Evolutionary conservation across 1,140 invertebrate genomes (phyloP).

Genomic region (Atta cephalotes): DNA sequence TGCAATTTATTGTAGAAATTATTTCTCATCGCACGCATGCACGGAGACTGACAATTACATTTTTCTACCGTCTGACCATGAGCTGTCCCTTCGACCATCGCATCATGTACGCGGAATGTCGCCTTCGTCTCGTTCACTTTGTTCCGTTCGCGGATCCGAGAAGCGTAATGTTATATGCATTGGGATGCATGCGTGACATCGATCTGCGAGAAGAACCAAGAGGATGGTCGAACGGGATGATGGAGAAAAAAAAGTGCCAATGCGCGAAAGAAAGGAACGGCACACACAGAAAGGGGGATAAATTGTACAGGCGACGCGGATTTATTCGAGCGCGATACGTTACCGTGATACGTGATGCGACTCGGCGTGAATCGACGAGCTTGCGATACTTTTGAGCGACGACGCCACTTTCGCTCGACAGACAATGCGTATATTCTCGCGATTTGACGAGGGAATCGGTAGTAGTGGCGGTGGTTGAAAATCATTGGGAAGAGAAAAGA

Average conservation of each 20-base stretch:
- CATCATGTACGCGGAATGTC: slow-evolving; percentile 14
- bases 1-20: slow-evolving; percentile 66
- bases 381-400: slow-evolving; percentile 55
- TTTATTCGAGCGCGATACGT: slow-evolving; percentile 71
- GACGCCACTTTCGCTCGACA: slow-evolving; percentile 56
- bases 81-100: slow-evolving; percentile 29
- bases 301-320: slow-evolving; percentile 68
- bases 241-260: slow-evolving; percentile 8
- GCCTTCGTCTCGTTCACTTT: slow-evolving; percentile 23
- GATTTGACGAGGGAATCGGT: slow-evolving; percentile 53
- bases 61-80: slow-evolving; percentile 50
- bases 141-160: slow-evolving; percentile 37
- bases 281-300: slow-evolving; percentile 44
- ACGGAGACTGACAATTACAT: slow-evolving; percentile 58
- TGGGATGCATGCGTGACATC: slow-evolving; percentile 61
- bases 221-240: neutral
- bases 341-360: slow-evolving; percentile 56
- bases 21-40: slow-evolving; percentile 49
- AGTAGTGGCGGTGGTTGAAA: neutral
- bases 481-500: slow-evolving; percentile 31
- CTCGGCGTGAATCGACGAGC: slow-evolving; percentile 65
- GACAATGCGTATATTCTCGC: slow-evolving; percentile 61
- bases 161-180: slow-evolving; percentile 9
- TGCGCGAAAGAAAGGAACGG: slow-evolving; percentile 49
- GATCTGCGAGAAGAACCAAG: slow-evolving; percentile 16